Evolutionary conservation across 2,113 vertebrate genomes (phyloP).

Genomic region (Clupea harengus): DNA sequence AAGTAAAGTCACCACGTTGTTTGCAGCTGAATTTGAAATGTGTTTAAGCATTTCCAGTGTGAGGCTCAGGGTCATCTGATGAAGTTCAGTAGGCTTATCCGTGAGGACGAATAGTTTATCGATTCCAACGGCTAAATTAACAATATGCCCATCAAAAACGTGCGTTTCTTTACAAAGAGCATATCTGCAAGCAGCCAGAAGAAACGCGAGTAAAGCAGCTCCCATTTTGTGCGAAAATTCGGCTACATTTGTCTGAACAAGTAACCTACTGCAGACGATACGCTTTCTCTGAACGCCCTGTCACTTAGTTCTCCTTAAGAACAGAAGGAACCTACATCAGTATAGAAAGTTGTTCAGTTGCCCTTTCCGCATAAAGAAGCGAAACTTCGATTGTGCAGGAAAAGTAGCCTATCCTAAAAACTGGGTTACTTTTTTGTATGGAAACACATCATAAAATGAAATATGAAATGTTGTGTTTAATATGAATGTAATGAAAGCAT

Average conservation of each 20-base stretch:
- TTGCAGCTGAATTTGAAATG: conserved; percentile 15
- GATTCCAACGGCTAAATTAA: conserved; percentile 72
- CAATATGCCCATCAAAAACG: conserved; percentile 54
- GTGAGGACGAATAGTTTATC: conserved; percentile 75
- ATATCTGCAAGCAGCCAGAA: neutral
- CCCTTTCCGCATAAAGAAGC: too few relatives aligned
- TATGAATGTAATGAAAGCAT: too few relatives aligned
- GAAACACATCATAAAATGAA: too few relatives aligned
- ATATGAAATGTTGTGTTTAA: too few relatives aligned
- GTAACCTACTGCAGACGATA: too few relatives aligned
- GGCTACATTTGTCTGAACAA: neutral
- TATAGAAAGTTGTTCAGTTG: too few relatives aligned
- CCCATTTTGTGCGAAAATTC: neutral
- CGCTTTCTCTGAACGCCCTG: too few relatives aligned
- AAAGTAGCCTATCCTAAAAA: too few relatives aligned
- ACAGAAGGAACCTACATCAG: too few relatives aligned
- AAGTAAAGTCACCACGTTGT: conserved; percentile 66
- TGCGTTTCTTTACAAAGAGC: neutral
- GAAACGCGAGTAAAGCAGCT: neutral
- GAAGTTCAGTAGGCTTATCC: conserved; percentile 66
- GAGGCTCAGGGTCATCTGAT: conserved; percentile 75
- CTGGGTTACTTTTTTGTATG: too few relatives aligned
- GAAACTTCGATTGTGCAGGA: too few relatives aligned
- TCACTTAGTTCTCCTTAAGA: too few relatives aligned
- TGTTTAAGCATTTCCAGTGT: conserved; percentile 28